These are phyloP conservation scores for Turdus rufiventris DNA, from an alignment of 2,113 vertebrate species.

Conservation along the genomic window DNA sequence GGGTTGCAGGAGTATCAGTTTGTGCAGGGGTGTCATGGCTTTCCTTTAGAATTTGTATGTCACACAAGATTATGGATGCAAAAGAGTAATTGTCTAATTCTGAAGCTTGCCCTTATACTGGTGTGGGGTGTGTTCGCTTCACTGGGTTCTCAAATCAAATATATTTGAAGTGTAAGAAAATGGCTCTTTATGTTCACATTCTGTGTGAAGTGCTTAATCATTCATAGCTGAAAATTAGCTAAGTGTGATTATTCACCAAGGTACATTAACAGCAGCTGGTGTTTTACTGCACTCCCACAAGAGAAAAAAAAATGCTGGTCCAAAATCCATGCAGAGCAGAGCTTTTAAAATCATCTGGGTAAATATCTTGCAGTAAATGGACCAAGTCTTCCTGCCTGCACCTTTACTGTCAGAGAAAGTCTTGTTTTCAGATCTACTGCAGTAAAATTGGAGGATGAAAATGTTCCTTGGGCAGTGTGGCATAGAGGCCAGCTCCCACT, in stretches of 20 bases:
- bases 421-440: not conserved
- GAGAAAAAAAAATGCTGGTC: not conserved
- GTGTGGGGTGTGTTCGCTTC: not conserved
- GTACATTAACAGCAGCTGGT: conserved; percentile 58
- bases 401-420: not conserved
- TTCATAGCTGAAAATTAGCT: conserved; percentile 59
- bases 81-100: not conserved
- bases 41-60: not conserved
- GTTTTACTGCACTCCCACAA: conserved; percentile 32
- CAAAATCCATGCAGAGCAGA: not conserved
- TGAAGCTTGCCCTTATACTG: not conserved
- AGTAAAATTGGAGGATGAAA: not conserved
- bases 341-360: not conserved
- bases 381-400: not conserved
- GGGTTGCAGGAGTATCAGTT: not conserved
- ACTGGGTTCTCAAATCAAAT: conserved; percentile 40
- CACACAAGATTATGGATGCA: not conserved
- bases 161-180: conserved; percentile 37
- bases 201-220: conserved; percentile 56
- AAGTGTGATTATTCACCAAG: conserved; percentile 59
- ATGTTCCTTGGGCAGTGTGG: not conserved
- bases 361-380: not conserved
- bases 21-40: not conserved
- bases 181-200: conserved; percentile 43
- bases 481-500: not conserved